Evolutionary conservation across 2,797 vertebrate genomes (phyloP).

Genomic region (Amblyraja radiata): DNA sequence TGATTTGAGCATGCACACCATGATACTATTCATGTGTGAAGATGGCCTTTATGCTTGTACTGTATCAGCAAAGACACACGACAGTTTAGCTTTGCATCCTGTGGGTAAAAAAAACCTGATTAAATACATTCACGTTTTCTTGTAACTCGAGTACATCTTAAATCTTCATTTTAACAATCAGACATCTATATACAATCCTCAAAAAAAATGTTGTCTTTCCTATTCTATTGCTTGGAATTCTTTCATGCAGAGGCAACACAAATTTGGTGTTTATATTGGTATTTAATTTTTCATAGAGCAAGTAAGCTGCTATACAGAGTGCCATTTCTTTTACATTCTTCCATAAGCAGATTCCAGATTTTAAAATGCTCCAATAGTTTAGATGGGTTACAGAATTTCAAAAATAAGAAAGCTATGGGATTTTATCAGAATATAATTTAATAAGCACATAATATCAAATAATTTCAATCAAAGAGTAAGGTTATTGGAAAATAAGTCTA

Average conservation of each 20-base stretch:
- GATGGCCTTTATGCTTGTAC: background rate
- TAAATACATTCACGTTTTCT: background rate
- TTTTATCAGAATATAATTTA: slow-evolving; percentile 37
- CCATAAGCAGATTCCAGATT: slow-evolving; percentile 43
- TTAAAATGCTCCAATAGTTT: slow-evolving; percentile 42
- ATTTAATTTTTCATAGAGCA: slow-evolving; percentile 52
- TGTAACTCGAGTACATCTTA: background rate
- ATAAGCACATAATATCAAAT: slow-evolving; percentile 34
- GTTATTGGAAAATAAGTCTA: slow-evolving; percentile 29
- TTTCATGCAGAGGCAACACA: background rate
- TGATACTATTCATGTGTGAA: background rate
- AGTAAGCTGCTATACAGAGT: slow-evolving; percentile 49
- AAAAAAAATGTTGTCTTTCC: background rate
- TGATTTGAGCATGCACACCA: background rate
- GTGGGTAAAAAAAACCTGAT: background rate
- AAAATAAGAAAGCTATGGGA: slow-evolving; percentile 40
- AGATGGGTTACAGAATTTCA: slow-evolving; percentile 36
- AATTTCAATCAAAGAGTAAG: slow-evolving; percentile 17
- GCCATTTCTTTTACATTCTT: slow-evolving; percentile 49
- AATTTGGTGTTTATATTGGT: slow-evolving; percentile 38
- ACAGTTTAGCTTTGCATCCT: background rate
- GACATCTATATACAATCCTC: background rate
- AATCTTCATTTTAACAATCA: background rate
- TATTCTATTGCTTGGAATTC: background rate
- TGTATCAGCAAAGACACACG: background rate